Base-by-base conservation (phyloP, 2,888 invertebrate genomes). In the Melanchra persicariae region DNA sequence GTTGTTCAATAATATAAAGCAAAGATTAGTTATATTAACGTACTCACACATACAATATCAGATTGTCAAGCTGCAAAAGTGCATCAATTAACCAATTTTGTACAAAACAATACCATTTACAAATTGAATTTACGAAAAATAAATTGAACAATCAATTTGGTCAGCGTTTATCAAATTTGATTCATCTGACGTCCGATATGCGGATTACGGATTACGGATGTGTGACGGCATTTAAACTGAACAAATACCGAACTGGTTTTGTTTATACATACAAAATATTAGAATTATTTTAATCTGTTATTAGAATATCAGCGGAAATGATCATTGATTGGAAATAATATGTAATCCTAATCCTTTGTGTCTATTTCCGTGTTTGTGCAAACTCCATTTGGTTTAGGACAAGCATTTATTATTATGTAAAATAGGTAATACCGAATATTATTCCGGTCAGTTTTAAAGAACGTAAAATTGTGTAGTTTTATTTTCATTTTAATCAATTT, bases 111-210 rank as follows among this genome's bases (percentile, higher is more conserved):
- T 22, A 17, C 43, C 19, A 34, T 52, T 49, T 30, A 30, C 30
- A 59, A 74, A 79, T 54, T 65, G 22, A 37, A 74, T 69, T 79
- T 52, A 49, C 10, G 49, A 78, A 63, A 55, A 70, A 70, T 62
- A 70, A 54, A 75, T 66, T 24, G 19, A 34, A 24, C 49, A 30
- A 65, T 68, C 64, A 67, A 76, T 71, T 54, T 58, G 43, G 52
- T 49, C 19, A 65, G 8, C 61, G 45, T 52, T 71, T 82, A 74
- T 79, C 77, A 64, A 68, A 64, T 81, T 74, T 63, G 43, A 72
- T 83, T 77, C 67, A 73, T 79, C 67, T 77, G 79, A 49, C 59
- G 57, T 63, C 24, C 26, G 52, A 66, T 74, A 65, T 60, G 22
- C n/a, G 61, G 71, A 70, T 70, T 66, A 73, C n/a, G n/a, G n/a